Conservation (phyloP, 2,888 invertebrate genomes). For the Dryocosmus kuriphilus region DNA sequence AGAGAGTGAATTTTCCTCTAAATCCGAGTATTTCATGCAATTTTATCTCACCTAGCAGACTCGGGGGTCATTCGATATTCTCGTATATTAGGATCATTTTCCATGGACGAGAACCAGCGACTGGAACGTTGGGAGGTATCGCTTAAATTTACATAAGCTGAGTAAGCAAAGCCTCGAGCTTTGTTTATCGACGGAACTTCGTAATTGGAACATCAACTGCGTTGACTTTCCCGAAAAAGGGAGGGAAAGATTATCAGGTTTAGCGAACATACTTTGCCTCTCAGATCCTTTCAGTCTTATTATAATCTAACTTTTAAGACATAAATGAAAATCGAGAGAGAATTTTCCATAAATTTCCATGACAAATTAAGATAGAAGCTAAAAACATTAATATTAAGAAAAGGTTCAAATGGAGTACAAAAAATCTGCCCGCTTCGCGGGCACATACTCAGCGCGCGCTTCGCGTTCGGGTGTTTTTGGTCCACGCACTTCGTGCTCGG, state of each 20-base stretch:
- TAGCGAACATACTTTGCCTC: background rate
- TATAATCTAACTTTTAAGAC: background rate
- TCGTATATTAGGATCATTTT: slow-evolving; percentile 17
- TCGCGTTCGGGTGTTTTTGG: too few species aligned
- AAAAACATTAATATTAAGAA: too few species aligned
- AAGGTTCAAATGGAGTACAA: too few species aligned
- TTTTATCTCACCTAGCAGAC: slow-evolving; percentile 19
- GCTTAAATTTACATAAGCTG: slow-evolving; percentile 19
- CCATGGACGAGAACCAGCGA: slow-evolving; percentile 4
- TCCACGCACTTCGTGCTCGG: too few species aligned
- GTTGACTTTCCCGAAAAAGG: slow-evolving; percentile 9
- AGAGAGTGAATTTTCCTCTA: background rate
- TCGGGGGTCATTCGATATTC: slow-evolving; percentile 7
- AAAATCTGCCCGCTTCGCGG: too few species aligned
- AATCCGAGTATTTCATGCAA: background rate
- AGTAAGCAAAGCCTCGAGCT: slow-evolving; percentile 16
- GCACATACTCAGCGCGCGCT: too few species aligned
- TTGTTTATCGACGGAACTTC: slow-evolving; percentile 14
- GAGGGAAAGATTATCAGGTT: slow-evolving; percentile 1
- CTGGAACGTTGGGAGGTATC: slow-evolving; percentile 10
- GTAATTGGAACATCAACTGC: slow-evolving; percentile 12
- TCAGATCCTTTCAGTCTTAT: background rate
- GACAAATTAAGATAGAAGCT: too few species aligned
- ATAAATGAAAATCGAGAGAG: background rate
- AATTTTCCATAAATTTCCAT: background rate